phyloP scores from a whole-genome alignment of 2,888 invertebrate genomes.

The Nebria salina region DNA sequence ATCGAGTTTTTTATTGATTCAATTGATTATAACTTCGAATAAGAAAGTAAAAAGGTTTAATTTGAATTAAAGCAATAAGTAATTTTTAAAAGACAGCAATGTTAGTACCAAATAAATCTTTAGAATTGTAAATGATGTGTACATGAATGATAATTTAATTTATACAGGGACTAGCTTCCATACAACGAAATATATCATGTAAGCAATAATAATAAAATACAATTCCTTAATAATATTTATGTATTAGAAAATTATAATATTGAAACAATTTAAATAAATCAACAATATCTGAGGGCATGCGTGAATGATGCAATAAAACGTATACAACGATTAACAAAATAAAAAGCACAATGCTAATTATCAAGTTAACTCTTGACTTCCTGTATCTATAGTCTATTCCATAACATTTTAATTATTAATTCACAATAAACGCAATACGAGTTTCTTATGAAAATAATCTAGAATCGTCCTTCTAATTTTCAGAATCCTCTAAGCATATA shows the following conservation, averaged over 20 bases:
- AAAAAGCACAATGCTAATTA: neutral
- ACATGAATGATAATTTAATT: neutral
- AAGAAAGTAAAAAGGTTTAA: too few relatives aligned
- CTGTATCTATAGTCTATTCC: neutral
- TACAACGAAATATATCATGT: neutral
- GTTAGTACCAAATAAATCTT: neutral
- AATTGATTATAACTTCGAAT: too few relatives aligned
- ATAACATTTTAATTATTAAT: neutral
- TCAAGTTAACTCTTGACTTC: neutral
- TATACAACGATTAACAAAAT: neutral
- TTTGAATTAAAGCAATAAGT: too few relatives aligned
- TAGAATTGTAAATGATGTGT: neutral
- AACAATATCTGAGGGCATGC: neutral
- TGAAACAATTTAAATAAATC: neutral
- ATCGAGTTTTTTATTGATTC: too few relatives aligned
- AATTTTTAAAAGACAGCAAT: too few relatives aligned
- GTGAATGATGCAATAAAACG: neutral
- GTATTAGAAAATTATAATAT: neutral
- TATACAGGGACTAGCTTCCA: neutral
- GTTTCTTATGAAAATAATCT: too few relatives aligned
- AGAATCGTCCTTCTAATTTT: too few relatives aligned
- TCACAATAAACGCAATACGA: too few relatives aligned
- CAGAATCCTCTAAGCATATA: too few relatives aligned
- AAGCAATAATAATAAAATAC: neutral
- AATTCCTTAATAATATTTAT: neutral